These are phyloP conservation scores for Celastrina argiolus DNA, from an alignment of 2,888 invertebrate genomes.

Conservation along the genomic window DNA sequence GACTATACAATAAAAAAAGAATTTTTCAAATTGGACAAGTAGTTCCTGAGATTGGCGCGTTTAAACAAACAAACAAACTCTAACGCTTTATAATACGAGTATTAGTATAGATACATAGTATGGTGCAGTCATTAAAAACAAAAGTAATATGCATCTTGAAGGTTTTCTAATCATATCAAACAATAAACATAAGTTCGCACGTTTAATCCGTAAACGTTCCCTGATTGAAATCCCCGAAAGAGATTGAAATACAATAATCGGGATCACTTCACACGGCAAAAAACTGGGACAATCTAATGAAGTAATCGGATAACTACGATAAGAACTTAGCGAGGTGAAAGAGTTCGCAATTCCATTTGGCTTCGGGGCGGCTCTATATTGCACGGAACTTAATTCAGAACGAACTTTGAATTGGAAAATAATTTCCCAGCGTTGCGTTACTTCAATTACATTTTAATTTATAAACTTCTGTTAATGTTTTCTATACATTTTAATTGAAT, in stretches of 20 bases:
- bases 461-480: conserved; percentile 15
- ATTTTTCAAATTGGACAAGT: no score
- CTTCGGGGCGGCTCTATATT: conserved; percentile 46
- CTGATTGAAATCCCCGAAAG: conserved; percentile 7
- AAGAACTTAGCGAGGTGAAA: conserved; percentile 46
- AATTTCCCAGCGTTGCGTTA: conserved; percentile 53
- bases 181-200: no score
- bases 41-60: no score
- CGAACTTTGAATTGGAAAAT: conserved; percentile 63
- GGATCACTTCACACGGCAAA: conserved; percentile 17
- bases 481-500: neutral
- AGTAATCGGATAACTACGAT: conserved; percentile 40
- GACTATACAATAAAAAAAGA: no score
- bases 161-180: no score
- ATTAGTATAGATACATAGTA: no score
- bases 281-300: conserved; percentile 31
- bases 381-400: conserved; percentile 56
- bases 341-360: conserved; percentile 60
- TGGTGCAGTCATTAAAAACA: no score
- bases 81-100: no score
- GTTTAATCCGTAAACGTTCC: neutral
- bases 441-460: conserved; percentile 50
- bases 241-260: conserved; percentile 20
- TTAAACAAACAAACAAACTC: no score
- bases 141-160: no score